phyloP scores from a whole-genome alignment of 2,113 vertebrate genomes.

The Seriola dumerili region DNA sequence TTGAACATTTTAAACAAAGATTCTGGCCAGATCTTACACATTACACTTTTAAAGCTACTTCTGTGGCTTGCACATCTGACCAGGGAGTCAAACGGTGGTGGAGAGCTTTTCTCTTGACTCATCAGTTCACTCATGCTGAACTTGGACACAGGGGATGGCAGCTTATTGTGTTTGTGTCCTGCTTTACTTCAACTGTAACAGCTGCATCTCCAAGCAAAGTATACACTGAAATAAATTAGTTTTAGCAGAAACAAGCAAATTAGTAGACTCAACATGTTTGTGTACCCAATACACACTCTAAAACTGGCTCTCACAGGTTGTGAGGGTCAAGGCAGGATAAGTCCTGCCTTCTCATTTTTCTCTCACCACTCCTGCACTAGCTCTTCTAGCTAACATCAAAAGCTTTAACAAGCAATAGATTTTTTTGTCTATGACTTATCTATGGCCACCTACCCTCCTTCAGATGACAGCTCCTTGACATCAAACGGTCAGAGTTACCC shows the following conservation, averaged over 20 bases:
- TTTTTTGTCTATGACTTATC: conserved; percentile 50
- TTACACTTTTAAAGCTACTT: background rate
- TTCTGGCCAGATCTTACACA: too few species aligned
- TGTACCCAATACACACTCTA: background rate
- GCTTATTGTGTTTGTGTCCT: conserved; percentile 11
- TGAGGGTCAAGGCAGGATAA: background rate
- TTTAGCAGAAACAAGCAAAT: conserved; percentile 14
- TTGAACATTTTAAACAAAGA: too few species aligned
- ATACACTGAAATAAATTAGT: conserved; percentile 18
- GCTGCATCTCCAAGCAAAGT: conserved; percentile 11
- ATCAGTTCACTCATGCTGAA: background rate
- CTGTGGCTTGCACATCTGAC: background rate
- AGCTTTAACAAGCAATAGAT: conserved; percentile 41
- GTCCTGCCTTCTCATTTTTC: conserved; percentile 55
- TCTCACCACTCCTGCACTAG: conserved; percentile 44
- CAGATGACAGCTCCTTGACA: conserved; percentile 74
- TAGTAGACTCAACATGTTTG: conserved; percentile 17
- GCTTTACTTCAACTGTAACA: background rate
- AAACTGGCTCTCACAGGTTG: background rate
- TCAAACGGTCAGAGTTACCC: conserved; percentile 78
- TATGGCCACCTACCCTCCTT: conserved; percentile 48
- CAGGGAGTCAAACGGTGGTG: background rate
- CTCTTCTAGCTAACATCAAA: conserved; percentile 69
- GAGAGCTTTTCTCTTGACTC: background rate
- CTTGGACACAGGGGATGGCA: background rate